These are phyloP conservation scores for Aphelenchoides bicaudatus DNA, from an alignment of 2,888 invertebrate species.

Conservation along the genomic window DNA sequence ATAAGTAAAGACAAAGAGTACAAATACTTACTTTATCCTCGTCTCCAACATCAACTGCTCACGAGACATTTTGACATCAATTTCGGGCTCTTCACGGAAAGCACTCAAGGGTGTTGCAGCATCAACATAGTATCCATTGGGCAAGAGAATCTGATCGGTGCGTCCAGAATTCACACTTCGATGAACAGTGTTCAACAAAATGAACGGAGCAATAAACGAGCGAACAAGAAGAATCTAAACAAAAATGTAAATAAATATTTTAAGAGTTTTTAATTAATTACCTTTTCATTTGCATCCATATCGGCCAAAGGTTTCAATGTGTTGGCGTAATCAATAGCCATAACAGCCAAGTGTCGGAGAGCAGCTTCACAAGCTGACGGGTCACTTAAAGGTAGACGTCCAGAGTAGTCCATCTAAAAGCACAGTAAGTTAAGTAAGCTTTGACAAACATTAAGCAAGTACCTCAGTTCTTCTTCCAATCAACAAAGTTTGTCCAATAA, in stretches of 20 bases:
- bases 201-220: slow-evolving; percentile 32
- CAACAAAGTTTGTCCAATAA: slow-evolving; percentile 36
- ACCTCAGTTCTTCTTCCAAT: slow-evolving; percentile 36
- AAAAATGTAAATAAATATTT: slow-evolving; percentile 4
- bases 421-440: background rate
- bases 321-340: slow-evolving; percentile 54
- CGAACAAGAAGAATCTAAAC: slow-evolving; percentile 45
- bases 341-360: slow-evolving; percentile 42
- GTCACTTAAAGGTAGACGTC: slow-evolving; percentile 25
- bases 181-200: slow-evolving; percentile 44
- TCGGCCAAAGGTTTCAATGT: slow-evolving; percentile 58
- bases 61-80: background rate
- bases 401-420: slow-evolving; percentile 46
- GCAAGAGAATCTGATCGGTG: slow-evolving; percentile 41
- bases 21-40: too few relatives aligned
- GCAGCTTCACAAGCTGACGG: slow-evolving; percentile 24
- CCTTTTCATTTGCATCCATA: slow-evolving; percentile 47
- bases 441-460: background rate
- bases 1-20: too few relatives aligned
- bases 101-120: slow-evolving; percentile 22
- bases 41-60: background rate
- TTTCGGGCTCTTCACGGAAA: slow-evolving; percentile 12
- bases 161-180: slow-evolving; percentile 33
- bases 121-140: slow-evolving; percentile 38
- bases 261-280: slow-evolving; percentile 23